Percentiles rank a stretch among this genome's conserved stretches.
Conservation (phyloP, 37 sponge, comb jelly and placozoan species). For the Halisarca cf. caerulea region DNA sequence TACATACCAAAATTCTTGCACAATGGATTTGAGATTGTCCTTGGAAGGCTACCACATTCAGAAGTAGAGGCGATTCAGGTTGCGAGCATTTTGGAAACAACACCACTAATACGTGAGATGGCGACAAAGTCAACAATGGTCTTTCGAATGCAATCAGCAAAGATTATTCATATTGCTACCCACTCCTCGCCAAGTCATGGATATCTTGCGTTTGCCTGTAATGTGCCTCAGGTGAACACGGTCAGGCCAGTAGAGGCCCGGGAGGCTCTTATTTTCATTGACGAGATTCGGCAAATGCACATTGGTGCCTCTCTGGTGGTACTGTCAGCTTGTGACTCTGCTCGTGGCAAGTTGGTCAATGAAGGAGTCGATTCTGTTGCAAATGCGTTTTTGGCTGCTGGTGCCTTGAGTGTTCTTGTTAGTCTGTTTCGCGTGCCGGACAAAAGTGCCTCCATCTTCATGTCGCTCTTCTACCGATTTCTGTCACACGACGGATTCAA, state of each 20-base stretch:
- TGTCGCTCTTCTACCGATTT: conserved; percentile 83
- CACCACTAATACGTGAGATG: conserved; percentile 55
- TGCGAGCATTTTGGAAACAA: conserved; percentile 40
- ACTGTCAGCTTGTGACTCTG: conserved; percentile 72
- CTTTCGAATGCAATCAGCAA: conserved; percentile 27
- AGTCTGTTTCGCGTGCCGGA: conserved; percentile 82
- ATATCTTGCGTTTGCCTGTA: conserved; percentile 65
- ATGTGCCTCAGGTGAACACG: background rate
- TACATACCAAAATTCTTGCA: conserved; percentile 54
- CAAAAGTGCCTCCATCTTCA: conserved; percentile 72
- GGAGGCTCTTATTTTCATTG: conserved; percentile 53
- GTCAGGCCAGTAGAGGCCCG: conserved; percentile 20
- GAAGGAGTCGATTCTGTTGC: conserved; percentile 85
- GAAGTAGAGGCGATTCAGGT: conserved; percentile 63
- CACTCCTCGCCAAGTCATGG: conserved; percentile 65
- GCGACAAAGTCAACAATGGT: conserved; percentile 63
- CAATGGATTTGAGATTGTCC: conserved; percentile 36
- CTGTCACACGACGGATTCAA: conserved; percentile 55
- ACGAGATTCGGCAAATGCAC: conserved; percentile 63
- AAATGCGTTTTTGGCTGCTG: conserved; percentile 79
- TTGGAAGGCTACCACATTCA: conserved; percentile 70
- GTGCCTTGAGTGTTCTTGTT: conserved; percentile 80
- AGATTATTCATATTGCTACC: conserved; percentile 74
- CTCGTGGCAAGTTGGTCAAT: conserved; percentile 59
- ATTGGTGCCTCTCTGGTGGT: conserved; percentile 77